These are phyloP conservation scores for Achroia grisella DNA, from an alignment of 1,140 invertebrate genomes.

Conservation along the genomic window DNA sequence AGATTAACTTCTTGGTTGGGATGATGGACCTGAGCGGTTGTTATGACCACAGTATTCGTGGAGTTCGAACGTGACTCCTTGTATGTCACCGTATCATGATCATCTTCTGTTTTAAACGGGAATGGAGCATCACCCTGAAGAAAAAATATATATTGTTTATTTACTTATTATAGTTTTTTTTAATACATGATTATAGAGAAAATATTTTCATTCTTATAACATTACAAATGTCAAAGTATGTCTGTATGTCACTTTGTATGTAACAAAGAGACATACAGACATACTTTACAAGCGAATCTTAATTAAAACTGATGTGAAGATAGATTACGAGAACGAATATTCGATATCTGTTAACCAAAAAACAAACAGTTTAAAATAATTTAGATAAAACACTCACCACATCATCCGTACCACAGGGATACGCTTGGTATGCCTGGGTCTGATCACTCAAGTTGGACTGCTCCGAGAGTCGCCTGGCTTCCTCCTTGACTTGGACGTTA, in stretches of 20 bases:
- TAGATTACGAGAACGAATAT: too few relatives aligned
- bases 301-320: too few relatives aligned
- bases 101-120: slow-evolving; percentile 62
- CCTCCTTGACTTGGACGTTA: slow-evolving; percentile 76
- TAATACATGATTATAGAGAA: slow-evolving; percentile 1
- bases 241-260: too few relatives aligned
- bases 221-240: too few relatives aligned
- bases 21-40: slow-evolving; percentile 79
- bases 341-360: too few relatives aligned
- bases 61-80: slow-evolving; percentile 65
- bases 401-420: slow-evolving; percentile 51
- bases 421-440: slow-evolving; percentile 51
- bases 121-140: slow-evolving; percentile 54
- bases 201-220: too few relatives aligned
- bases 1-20: slow-evolving; percentile 89
- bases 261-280: too few relatives aligned
- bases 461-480: slow-evolving; percentile 73
- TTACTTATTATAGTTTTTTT: background rate
- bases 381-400: slow-evolving; percentile 31
- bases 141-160: too few relatives aligned
- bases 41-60: slow-evolving; percentile 61
- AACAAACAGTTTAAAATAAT: too few relatives aligned
- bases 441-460: slow-evolving; percentile 70
- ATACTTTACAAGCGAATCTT: too few relatives aligned
- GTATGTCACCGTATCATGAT: slow-evolving; percentile 48